phyloP scores from a whole-genome alignment of 2,113 vertebrate species.

The Anseranas semipalmata region DNA sequence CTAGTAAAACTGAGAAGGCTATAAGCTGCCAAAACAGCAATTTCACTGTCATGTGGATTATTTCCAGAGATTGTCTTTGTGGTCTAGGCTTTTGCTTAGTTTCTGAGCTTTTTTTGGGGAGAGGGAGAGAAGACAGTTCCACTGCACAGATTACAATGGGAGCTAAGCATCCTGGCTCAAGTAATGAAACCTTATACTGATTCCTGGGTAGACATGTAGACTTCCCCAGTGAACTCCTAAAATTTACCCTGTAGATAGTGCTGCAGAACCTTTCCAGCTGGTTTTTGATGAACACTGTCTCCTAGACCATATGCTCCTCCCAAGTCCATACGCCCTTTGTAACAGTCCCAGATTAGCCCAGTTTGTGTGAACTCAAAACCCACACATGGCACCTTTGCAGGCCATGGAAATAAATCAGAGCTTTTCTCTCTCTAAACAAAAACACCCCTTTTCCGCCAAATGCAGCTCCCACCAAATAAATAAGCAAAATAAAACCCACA shows the following conservation, averaged over 20 bases:
- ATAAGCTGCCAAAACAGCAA: not conserved
- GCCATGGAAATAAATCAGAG: not conserved
- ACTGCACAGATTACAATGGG: not conserved
- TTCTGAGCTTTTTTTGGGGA: not conserved
- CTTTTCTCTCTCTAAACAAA: not conserved
- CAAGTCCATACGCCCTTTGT: constrained; percentile 7
- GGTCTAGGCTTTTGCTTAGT: not conserved
- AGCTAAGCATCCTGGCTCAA: not conserved
- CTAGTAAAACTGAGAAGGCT: not conserved
- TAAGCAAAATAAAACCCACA: no score
- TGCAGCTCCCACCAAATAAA: not conserved
- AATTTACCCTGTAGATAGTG: not conserved
- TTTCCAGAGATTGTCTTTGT: not conserved
- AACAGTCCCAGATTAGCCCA: constrained; percentile 56
- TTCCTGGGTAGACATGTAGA: not conserved
- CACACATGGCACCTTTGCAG: not conserved
- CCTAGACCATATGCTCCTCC: constrained; percentile 25
- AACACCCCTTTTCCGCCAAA: not conserved
- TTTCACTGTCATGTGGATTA: not conserved
- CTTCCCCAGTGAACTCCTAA: not conserved
- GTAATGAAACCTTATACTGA: not conserved
- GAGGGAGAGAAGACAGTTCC: not conserved
- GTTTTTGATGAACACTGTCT: not conserved
- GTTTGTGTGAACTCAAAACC: not conserved
- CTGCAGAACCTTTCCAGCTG: not conserved